A percentile compares a stretch with the other conserved stretches of the same genome.
Conservation (phyloP, 2,888 invertebrate species). For the Drepana falcataria region DNA sequence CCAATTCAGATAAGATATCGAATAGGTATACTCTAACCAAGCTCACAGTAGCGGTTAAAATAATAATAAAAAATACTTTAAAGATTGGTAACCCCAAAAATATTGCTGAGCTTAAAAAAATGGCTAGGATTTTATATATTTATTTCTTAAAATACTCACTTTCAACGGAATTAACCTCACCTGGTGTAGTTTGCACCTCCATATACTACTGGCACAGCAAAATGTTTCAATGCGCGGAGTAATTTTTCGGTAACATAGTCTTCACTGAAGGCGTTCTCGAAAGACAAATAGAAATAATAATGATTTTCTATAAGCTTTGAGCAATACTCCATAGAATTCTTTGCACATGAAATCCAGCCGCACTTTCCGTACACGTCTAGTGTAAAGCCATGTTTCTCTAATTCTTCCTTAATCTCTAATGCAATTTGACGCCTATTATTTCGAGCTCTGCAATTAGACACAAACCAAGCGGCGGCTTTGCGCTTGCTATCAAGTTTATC, state of each 20-base stretch:
- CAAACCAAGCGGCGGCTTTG: slow-evolving; percentile 42
- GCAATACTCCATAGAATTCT: slow-evolving; percentile 19
- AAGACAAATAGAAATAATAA: slow-evolving; percentile 50
- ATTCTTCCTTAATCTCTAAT: slow-evolving; percentile 16
- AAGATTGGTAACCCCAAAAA: too few relatives aligned
- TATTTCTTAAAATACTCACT: too few relatives aligned
- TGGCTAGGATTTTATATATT: too few relatives aligned
- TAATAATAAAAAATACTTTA: too few relatives aligned
- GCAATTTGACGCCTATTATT: slow-evolving; percentile 25
- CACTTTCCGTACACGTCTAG: slow-evolving; percentile 44
- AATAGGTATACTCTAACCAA: too few relatives aligned
- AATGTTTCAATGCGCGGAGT: slow-evolving; percentile 59
- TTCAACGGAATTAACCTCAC: slow-evolving; percentile 14
- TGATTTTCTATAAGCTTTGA: slow-evolving; percentile 26
- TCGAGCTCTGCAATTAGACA: slow-evolving; percentile 33
- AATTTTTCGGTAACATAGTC: slow-evolving; percentile 53
- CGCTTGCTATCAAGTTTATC: slow-evolving; percentile 24
- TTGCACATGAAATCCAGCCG: slow-evolving; percentile 28
- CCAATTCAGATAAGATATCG: too few relatives aligned
- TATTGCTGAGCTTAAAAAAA: too few relatives aligned
- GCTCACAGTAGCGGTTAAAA: too few relatives aligned
- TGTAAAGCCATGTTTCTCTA: slow-evolving; percentile 24
- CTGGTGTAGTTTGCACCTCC: slow-evolving; percentile 79
- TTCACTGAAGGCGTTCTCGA: slow-evolving; percentile 42
- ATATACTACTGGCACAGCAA: slow-evolving; percentile 81